phyloP scores from a whole-genome alignment of 2,888 invertebrate genomes.

The Amitus sp. region DNA sequence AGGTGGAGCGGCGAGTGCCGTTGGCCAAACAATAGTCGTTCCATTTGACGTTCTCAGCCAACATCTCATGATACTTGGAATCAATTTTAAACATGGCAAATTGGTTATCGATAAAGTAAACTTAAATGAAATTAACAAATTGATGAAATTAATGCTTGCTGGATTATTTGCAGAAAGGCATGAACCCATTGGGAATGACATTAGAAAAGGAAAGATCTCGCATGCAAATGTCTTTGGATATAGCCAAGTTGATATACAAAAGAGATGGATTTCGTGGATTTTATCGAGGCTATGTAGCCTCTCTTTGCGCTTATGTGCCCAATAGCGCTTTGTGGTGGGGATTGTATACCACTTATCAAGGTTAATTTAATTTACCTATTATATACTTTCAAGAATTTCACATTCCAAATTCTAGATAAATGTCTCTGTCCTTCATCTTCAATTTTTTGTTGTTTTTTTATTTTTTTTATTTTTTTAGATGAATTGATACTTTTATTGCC shows the following conservation, averaged over 20 bases:
- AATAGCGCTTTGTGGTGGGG: constrained; percentile 99
- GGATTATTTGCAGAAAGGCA: constrained; percentile 66
- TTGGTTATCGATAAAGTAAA: constrained; percentile 56
- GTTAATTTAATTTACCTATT: constrained; percentile 67
- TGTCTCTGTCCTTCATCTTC: too few species aligned
- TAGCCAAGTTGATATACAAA: constrained; percentile 80
- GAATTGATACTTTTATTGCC: constrained; percentile 80
- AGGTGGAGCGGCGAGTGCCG: constrained; percentile 90
- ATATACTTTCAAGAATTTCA: too few species aligned
- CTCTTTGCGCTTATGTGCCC: constrained; percentile 92
- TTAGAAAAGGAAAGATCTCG: constrained; percentile 72
- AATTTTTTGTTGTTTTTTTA: too few species aligned
- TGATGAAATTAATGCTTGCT: too few species aligned
- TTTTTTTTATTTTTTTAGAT: constrained; percentile 70
- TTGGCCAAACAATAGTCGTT: constrained; percentile 94
- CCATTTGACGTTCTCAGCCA: constrained; percentile 97
- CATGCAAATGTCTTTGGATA: constrained; percentile 77
- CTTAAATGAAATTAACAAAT: too few species aligned
- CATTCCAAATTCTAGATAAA: too few species aligned
- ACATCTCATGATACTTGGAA: constrained; percentile 93
- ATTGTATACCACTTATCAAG: constrained; percentile 93
- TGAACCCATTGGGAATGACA: constrained; percentile 82
- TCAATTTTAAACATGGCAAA: constrained; percentile 63
- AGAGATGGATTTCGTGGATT: constrained; percentile 88
- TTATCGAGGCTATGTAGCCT: constrained; percentile 93